Evolutionary conservation across 2,888 invertebrate genomes (phyloP).

Genomic region (Nesidiocoris tenuis): DNA sequence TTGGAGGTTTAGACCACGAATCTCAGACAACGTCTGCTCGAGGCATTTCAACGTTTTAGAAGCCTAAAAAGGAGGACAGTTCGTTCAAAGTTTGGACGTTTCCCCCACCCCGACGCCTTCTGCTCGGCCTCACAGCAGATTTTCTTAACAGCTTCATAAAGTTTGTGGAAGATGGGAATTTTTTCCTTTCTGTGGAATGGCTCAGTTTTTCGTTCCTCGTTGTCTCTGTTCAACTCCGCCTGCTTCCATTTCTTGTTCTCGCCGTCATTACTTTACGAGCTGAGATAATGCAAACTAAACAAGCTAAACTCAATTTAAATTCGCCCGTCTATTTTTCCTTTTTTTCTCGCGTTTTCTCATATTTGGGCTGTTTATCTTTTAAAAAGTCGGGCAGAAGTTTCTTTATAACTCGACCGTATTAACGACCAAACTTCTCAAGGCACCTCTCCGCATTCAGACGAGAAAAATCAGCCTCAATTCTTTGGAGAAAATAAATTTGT

Average conservation of each 20-base stretch:
- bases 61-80: conserved; percentile 25
- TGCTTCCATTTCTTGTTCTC: background rate
- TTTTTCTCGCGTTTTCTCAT: too few relatives aligned
- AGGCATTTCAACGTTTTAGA: conserved; percentile 29
- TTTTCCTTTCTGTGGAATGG: background rate
- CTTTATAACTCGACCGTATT: too few relatives aligned
- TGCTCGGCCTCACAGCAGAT: conserved; percentile 15
- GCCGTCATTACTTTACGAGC: background rate
- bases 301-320: background rate
- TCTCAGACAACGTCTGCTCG: conserved; percentile 15
- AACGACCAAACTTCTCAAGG: too few relatives aligned
- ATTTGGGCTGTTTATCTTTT: too few relatives aligned
- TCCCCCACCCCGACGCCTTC: background rate
- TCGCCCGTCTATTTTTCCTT: background rate
- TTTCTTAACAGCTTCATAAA: conserved; percentile 41
- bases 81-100: conserved; percentile 33
- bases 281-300: background rate
- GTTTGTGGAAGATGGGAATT: conserved; percentile 24
- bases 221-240: background rate
- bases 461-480: too few relatives aligned
- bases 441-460: too few relatives aligned
- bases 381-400: too few relatives aligned
- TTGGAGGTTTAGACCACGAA: background rate
- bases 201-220: background rate
- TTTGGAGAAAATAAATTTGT: too few relatives aligned